A percentile compares a stretch with the other conserved stretches of the same genome.
phyloP scores from a whole-genome alignment of 2,113 vertebrate species.

The Melierax canorus region DNA sequence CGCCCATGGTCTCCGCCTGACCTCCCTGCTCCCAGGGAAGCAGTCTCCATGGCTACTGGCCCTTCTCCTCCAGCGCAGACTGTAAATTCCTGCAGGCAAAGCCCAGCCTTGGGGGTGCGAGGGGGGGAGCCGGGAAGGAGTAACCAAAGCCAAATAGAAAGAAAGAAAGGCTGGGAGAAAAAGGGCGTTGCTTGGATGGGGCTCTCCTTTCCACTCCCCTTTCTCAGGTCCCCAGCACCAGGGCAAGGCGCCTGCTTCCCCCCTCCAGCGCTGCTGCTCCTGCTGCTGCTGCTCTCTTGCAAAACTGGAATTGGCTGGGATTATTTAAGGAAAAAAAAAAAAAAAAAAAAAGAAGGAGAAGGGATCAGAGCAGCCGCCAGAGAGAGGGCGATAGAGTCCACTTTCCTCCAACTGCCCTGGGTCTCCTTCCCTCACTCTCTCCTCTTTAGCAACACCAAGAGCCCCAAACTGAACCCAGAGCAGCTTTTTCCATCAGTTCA shows the following conservation, averaged over 20 bases:
- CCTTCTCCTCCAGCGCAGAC: constrained; percentile 79
- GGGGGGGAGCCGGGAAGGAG: constrained; percentile 71
- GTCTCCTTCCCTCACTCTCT: constrained; percentile 56
- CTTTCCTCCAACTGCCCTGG: constrained; percentile 59
- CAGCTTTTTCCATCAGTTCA: constrained; percentile 52
- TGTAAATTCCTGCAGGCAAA: constrained; percentile 85
- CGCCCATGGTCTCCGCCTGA: constrained; percentile 80
- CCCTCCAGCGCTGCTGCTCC: constrained; percentile 56
- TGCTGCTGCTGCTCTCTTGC: constrained; percentile 63
- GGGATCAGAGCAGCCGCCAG: constrained; percentile 59
- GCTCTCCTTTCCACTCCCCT: constrained; percentile 86
- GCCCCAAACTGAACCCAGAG: constrained; percentile 47
- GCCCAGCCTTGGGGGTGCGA: constrained; percentile 73
- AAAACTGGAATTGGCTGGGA: constrained; percentile 69
- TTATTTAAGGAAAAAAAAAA: constrained; percentile 6
- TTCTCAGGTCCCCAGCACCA: constrained; percentile 78
- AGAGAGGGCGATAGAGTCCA: constrained; percentile 69
- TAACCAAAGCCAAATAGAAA: constrained; percentile 70
- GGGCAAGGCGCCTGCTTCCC: constrained; percentile 72
- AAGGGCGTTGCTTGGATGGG: constrained; percentile 80
- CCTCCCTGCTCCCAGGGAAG: constrained; percentile 84
- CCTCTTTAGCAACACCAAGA: constrained; percentile 52
- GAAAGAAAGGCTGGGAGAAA: constrained; percentile 70
- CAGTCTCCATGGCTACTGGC: constrained; percentile 83
- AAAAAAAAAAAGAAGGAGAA: neutral